Base-by-base conservation (phyloP, 2,888 invertebrate species). In the Drepana falcataria region DNA sequence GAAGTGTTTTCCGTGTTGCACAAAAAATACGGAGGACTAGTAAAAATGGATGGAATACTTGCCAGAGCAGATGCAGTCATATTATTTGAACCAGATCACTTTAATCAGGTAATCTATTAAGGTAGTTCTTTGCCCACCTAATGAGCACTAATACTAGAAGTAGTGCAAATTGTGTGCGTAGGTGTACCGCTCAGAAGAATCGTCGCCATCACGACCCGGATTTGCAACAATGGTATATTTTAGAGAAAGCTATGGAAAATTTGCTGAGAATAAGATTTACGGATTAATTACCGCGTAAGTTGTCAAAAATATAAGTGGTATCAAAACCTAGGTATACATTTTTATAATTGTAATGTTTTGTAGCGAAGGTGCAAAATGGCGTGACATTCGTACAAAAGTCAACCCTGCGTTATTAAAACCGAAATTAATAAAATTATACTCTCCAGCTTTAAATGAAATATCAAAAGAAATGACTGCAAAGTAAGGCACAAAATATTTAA, bases 331-430 rank as follows among this genome's bases (percentile, higher is more conserved):
- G 9, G 2, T 9, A 9, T 44, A 41, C 2, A 7, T 41, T 9
- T 9, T 44, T 2, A 2, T 9, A 9, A 9, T 9, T 9, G 9
- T 9, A 44, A 47, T 4, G 9, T 21, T 55, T 73, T 77, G 35
- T 65, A 93, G 92, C 2, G 93, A 94, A 78, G 95, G 94, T 0
- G 87, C 92, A 9, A 87, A 93, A 61, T 95, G 95, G 95, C 91
- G 93, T 48, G 87, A 92, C 53, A 91, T 95, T 61, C 89, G 95
- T 33, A 92, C 93, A 0, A 93, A 93, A 57, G 94, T 94, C 0
- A 95, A 95, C 76, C 94, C 94, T 53, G 91, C 94, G 44, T 83
- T 95, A 76, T 79, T 95, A 76, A 92, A 94, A 66, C 93, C 94
- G 0, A 92, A 93, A 61, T 77, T 91, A 57, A 85, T 92, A 1